These are phyloP conservation scores for Aphodius granarius DNA, from an alignment of 2,888 invertebrate genomes.

Conservation along the genomic window DNA sequence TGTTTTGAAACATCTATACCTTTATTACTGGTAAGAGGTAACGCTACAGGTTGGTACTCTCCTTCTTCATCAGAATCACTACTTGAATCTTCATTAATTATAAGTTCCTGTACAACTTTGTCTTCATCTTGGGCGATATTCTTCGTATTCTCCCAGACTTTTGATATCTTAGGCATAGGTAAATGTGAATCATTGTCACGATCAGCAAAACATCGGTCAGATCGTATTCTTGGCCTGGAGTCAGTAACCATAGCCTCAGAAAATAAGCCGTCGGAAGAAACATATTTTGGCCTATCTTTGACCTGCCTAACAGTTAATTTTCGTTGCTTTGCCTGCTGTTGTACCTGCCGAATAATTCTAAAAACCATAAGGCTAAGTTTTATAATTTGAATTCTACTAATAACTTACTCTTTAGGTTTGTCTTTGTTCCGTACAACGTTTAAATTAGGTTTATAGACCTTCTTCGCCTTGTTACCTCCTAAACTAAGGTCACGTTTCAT, in stretches of 20 bases:
- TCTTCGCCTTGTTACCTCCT: slow-evolving; percentile 47
- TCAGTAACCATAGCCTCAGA: slow-evolving; percentile 44
- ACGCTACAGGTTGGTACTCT: slow-evolving; percentile 35
- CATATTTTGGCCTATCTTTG: slow-evolving; percentile 32
- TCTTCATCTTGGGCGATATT: slow-evolving; percentile 16
- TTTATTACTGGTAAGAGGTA: slow-evolving; percentile 38
- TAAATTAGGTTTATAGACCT: slow-evolving; percentile 48
- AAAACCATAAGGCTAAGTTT: too few species aligned
- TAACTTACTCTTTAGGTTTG: slow-evolving; percentile 42
- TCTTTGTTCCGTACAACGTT: slow-evolving; percentile 48
- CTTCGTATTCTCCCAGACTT: not conserved
- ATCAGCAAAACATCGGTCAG: slow-evolving; percentile 24
- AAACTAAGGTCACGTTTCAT: slow-evolving; percentile 48
- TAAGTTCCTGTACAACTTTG: slow-evolving; percentile 17
- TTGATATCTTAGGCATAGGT: slow-evolving; percentile 24
- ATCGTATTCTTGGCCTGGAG: not conserved
- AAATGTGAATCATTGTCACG: slow-evolving; percentile 33
- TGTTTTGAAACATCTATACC: slow-evolving; percentile 27
- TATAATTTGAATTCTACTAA: not conserved
- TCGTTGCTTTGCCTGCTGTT: slow-evolving; percentile 32
- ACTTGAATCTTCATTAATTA: slow-evolving; percentile 37
- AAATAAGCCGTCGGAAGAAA: slow-evolving; percentile 48
- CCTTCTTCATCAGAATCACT: slow-evolving; percentile 40
- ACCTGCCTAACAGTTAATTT: slow-evolving; percentile 14
- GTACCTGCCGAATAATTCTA: slow-evolving; percentile 24